Conservation (phyloP, 2,888 invertebrate genomes). For the Ptilodon capucinus region DNA sequence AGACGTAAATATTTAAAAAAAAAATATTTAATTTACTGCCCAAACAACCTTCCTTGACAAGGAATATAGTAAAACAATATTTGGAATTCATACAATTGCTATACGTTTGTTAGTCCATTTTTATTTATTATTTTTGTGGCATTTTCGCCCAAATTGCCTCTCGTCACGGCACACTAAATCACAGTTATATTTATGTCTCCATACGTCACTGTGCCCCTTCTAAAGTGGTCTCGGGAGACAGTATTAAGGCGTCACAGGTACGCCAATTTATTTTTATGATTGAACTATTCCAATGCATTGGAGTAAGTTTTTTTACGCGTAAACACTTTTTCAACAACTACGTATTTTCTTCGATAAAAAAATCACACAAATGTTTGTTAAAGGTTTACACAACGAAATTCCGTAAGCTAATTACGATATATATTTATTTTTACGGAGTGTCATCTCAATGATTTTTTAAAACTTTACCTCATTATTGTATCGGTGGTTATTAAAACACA, state of each 20-base stretch:
- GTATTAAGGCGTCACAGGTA: conserved; percentile 68
- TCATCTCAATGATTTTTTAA: too few relatives aligned
- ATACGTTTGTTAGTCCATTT: conserved; percentile 11
- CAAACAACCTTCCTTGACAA: too few relatives aligned
- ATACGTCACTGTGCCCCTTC: conserved; percentile 54
- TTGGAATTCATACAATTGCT: background rate
- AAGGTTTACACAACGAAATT: too few relatives aligned
- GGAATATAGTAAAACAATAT: background rate
- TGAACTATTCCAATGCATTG: conserved; percentile 28
- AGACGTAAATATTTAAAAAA: too few relatives aligned
- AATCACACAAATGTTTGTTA: too few relatives aligned
- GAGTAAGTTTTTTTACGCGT: background rate
- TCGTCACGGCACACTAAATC: conserved; percentile 55
- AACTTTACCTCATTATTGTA: too few relatives aligned
- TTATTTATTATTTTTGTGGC: conserved; percentile 19
- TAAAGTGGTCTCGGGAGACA: conserved; percentile 51
- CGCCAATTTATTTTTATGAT: conserved; percentile 74
- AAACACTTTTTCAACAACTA: too few relatives aligned
- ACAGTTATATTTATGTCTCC: conserved; percentile 58
- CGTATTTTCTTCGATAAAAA: too few relatives aligned
- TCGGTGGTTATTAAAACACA: too few relatives aligned
- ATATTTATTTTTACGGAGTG: too few relatives aligned
- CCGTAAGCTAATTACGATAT: too few relatives aligned
- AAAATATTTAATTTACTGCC: too few relatives aligned
- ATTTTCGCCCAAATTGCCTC: conserved; percentile 40